phyloP scores from a whole-genome alignment of 2,888 invertebrate genomes.

The Nemurella pictetii region DNA sequence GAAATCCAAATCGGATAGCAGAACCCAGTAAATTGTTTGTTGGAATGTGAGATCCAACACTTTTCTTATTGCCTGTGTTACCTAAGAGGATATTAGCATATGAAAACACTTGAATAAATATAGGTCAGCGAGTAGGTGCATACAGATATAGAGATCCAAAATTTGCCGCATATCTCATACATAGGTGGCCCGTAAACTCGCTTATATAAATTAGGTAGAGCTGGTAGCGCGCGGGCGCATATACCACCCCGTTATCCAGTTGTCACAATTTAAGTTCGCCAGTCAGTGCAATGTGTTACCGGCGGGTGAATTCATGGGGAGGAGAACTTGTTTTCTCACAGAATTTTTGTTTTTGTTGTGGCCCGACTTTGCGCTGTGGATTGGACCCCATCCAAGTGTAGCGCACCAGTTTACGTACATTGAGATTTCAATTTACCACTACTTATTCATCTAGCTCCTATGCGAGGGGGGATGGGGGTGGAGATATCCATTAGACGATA shows the following conservation, averaged over 20 bases:
- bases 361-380: background rate
- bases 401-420: slow-evolving; percentile 19
- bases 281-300: slow-evolving; percentile 22
- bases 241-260: slow-evolving; percentile 5
- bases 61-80: background rate
- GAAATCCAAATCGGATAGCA: background rate
- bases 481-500: slow-evolving; percentile 29
- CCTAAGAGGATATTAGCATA: slow-evolving; percentile 18
- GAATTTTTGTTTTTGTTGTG: slow-evolving; percentile 19
- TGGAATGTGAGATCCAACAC: background rate
- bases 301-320: slow-evolving; percentile 11
- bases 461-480: background rate
- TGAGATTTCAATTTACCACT: background rate
- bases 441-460: slow-evolving; percentile 9
- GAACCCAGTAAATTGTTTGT: background rate
- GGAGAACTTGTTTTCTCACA: slow-evolving; percentile 3
- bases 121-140: slow-evolving; percentile 12
- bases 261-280: slow-evolving; percentile 2
- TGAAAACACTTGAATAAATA: slow-evolving; percentile 3
- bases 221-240: background rate
- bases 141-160: background rate
- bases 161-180: background rate
- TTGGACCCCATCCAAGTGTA: slow-evolving; percentile 22
- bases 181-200: slow-evolving; percentile 1
- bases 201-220: slow-evolving; percentile 5